These are phyloP conservation scores for Falcunculus frontatus DNA, from an alignment of 2,113 vertebrate species.

Conservation along the genomic window DNA sequence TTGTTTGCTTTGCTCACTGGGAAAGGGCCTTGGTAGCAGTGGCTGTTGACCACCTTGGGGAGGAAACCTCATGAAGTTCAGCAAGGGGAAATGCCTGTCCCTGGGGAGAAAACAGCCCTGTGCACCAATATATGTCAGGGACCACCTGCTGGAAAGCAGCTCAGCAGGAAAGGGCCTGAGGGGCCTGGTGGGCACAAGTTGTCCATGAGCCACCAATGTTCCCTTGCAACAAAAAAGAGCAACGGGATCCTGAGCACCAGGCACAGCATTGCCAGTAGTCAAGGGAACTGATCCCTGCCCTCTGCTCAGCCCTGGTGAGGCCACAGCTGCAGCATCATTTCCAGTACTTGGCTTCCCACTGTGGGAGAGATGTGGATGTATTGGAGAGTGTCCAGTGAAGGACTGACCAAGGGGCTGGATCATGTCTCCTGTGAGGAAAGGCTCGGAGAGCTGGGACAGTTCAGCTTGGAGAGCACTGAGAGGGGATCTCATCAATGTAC, in stretches of 20 bases:
- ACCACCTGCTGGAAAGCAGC: neutral
- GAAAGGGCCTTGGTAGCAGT: neutral
- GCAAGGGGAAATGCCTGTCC: neutral
- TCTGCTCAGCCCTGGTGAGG: neutral
- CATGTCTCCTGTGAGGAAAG: neutral
- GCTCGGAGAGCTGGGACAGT: neutral
- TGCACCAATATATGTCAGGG: neutral
- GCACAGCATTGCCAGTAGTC: neutral
- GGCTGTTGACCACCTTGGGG: neutral
- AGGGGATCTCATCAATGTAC: neutral
- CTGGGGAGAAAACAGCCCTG: neutral
- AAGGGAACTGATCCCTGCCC: neutral
- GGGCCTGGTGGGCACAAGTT: neutral
- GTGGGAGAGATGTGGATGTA: too few relatives aligned
- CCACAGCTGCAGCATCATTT: neutral
- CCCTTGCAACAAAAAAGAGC: neutral
- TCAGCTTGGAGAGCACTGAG: neutral
- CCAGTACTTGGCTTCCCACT: neutral
- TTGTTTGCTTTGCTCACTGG: neutral
- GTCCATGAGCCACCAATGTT: neutral
- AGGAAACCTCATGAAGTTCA: neutral
- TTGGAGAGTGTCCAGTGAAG: neutral
- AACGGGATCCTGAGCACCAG: neutral
- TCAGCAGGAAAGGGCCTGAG: neutral
- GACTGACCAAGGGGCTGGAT: neutral